A percentile compares a stretch with the other conserved stretches of the same genome.
Evolutionary conservation across 2,797 vertebrate species (phyloP).

Genomic region (Sebastes cheni): DNA sequence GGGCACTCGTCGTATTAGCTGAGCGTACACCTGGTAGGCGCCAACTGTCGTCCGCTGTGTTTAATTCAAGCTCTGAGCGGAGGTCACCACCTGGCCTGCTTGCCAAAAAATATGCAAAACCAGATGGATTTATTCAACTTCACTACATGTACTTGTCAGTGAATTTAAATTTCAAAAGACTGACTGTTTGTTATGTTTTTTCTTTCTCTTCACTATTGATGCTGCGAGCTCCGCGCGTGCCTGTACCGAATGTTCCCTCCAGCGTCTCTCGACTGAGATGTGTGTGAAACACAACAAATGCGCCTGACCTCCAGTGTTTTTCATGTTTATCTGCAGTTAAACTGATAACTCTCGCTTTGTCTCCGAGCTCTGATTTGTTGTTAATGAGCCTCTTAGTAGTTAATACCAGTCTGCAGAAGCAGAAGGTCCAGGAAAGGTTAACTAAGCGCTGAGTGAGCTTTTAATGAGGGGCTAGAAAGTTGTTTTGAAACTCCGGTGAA

Average conservation of each 20-base stretch:
- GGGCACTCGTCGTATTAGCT: constrained; percentile 32
- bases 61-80: constrained; percentile 5
- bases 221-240: background rate
- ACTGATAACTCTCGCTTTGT: constrained; percentile 47
- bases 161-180: constrained; percentile 32
- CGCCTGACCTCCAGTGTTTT: constrained; percentile 34
- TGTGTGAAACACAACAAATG: constrained; percentile 1
- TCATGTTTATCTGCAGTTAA: constrained; percentile 42
- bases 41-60: background rate
- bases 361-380: constrained; percentile 51
- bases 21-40: constrained; percentile 22
- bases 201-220: background rate
- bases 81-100: constrained; percentile 10
- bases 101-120: constrained; percentile 7
- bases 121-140: constrained; percentile 16
- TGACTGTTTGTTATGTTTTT: background rate
- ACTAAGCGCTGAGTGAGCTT: constrained; percentile 18
- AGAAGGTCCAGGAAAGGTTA: constrained; percentile 47
- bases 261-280: background rate
- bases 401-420: constrained; percentile 37
- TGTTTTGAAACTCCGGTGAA: constrained; percentile 24
- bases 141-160: background rate
- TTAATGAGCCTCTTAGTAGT: constrained; percentile 60
- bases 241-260: background rate
- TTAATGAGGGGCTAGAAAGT: constrained; percentile 59